phyloP scores from a whole-genome alignment of 2,113 vertebrate species.

The Aplodontia rufa region DNA sequence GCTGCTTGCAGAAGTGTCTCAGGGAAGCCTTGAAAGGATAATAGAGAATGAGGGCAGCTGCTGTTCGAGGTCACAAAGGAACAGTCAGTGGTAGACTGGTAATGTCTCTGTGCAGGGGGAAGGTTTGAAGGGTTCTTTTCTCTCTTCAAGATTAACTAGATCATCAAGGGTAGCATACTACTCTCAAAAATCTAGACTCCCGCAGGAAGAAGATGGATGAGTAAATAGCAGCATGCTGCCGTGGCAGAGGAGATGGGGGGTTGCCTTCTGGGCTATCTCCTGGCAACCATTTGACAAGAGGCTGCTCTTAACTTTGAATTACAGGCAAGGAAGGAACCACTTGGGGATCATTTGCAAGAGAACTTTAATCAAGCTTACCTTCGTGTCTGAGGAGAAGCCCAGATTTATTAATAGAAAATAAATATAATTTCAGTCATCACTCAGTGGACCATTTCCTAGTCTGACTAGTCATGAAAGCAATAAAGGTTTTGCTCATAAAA shows the following conservation, averaged over 20 bases:
- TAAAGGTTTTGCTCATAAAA: background rate
- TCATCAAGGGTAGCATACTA: background rate
- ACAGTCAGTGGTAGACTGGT: background rate
- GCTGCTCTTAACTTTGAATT: slow-evolving; percentile 55
- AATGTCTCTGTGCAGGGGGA: background rate
- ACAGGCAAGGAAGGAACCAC: background rate
- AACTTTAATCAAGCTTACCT: slow-evolving; percentile 66
- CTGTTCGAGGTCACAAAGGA: background rate
- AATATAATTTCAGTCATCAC: background rate
- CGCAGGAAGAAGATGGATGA: background rate
- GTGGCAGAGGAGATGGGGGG: slow-evolving; percentile 64
- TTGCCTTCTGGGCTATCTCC: slow-evolving; percentile 18
- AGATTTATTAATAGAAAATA: slow-evolving; percentile 67
- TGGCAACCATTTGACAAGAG: slow-evolving; percentile 60
- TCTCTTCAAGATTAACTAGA: background rate
- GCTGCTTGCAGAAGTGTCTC: background rate
- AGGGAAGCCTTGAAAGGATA: background rate
- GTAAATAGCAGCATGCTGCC: slow-evolving; percentile 49
- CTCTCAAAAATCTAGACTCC: slow-evolving; percentile 5
- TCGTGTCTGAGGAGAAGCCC: background rate
- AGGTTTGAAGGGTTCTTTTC: background rate
- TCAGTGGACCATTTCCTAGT: background rate
- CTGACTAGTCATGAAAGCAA: background rate
- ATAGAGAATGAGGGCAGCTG: background rate
- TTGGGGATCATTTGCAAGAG: slow-evolving; percentile 28